Evolutionary conservation across 2,113 vertebrate species (phyloP), one percentile per base, ranked within the genome.

Genomic region (Diphyllodes magnificus): DNA sequence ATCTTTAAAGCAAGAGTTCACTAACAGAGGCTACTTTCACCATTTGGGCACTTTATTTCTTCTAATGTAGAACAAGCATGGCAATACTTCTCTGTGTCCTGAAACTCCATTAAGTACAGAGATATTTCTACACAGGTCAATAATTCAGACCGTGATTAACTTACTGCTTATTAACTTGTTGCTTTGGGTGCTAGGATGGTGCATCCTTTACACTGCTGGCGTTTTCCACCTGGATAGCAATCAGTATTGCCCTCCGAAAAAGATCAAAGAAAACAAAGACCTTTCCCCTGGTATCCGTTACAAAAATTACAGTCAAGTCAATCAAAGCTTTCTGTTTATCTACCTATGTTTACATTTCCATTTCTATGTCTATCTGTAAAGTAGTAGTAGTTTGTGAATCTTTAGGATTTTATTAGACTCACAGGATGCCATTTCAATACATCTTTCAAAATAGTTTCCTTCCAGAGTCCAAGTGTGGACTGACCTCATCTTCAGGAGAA

Each of bases 391-490:
- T 78, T 39, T 77, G 39, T 35, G 54, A 82, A 16, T 45, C 37
- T 80, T 90, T 35, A 22, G 64, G 88, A 63, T 35, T 93, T 77
- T 75, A 39, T 73, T 56, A 64, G 56, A 19, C 15, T 63, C 24
- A 9, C 9, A 33, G 56, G 60, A 60, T 93, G 71, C 76, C 30
- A 5, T 90, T 81, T 86, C 82, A 93, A 73, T 44, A 33, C 30
- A 70, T 47, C 71, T 83, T 94, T 78, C 68, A 63, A 89, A 93
- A 91, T 33, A 80, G 47, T 83, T 95, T 92, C 91, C 82, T 90
- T 87, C 47, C 75, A 61, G 21, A 90, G 47, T 51, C 30, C 20
- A 56, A 83, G 40, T 18, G 25, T 40, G n/a, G 64, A 35, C 59
- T 82, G 80, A 86, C 54, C 75, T 88, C 2, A 3, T 33, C 37